Percentiles rank a stretch among this genome's conserved stretches.
These are phyloP conservation scores for Strix uralensis DNA, from an alignment of 2,113 vertebrate species.

Conservation along the genomic window DNA sequence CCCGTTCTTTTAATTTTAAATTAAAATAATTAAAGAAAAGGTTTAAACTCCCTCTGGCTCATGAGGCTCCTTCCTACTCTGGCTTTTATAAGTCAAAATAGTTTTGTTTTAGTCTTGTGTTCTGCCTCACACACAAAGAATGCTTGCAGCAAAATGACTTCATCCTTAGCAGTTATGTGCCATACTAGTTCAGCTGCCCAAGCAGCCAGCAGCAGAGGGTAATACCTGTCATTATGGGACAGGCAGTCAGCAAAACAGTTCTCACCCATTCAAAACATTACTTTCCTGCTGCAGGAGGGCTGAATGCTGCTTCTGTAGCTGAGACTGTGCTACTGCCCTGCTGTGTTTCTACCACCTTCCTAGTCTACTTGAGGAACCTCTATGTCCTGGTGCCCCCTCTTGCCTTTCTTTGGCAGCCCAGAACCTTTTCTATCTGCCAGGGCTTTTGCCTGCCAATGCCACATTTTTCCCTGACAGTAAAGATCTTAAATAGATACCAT, in stretches of 20 bases:
- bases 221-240: not conserved
- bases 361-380: not conserved
- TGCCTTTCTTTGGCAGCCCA: not conserved
- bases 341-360: not conserved
- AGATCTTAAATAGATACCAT: not conserved
- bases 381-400: not conserved
- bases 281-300: not conserved
- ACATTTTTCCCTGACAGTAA: not conserved
- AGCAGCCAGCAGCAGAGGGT: not conserved
- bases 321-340: not conserved
- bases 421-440: not conserved
- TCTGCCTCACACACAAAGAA: not conserved
- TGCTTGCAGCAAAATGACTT: not conserved
- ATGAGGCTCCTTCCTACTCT: not conserved
- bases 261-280: not conserved
- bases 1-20: not conserved
- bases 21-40: not conserved
- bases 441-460: rapidly evolving
- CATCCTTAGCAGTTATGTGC: not conserved
- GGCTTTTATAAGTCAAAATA: not conserved
- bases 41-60: not conserved
- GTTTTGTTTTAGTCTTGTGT: not conserved
- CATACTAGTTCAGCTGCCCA: not conserved
- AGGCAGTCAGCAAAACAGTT: not conserved
- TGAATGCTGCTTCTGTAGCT: not conserved